A percentile compares a stretch with the other conserved stretches of the same genome.
Evolutionary conservation across 2,797 vertebrate genomes (phyloP).

Genomic region (Melanotaenia parkinsoni): DNA sequence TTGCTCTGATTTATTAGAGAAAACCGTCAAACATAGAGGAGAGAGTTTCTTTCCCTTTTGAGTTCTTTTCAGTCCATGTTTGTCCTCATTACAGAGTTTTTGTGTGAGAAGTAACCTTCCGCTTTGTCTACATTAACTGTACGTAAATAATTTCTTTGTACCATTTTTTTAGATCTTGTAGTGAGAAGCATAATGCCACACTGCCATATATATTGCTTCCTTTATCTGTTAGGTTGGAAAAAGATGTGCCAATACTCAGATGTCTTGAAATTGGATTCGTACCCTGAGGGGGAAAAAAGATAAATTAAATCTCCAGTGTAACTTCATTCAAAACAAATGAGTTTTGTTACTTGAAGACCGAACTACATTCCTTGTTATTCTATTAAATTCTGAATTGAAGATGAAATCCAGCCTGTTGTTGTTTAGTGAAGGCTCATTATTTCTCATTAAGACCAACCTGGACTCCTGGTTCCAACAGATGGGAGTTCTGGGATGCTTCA

Average conservation of each 20-base stretch:
- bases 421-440: conserved; percentile 77
- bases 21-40: conserved; percentile 26
- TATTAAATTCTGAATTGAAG: conserved; percentile 68
- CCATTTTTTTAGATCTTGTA: conserved; percentile 17
- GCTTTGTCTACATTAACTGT: conserved; percentile 1
- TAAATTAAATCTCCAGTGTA: conserved; percentile 9
- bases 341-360: conserved; percentile 42
- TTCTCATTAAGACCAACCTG: conserved; percentile 77
- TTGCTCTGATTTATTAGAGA: conserved; percentile 46
- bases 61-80: conserved; percentile 16
- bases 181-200: conserved; percentile 3
- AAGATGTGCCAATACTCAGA: conserved; percentile 26
- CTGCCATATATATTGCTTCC: neutral
- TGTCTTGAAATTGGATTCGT: conserved; percentile 9
- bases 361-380: conserved; percentile 33
- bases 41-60: conserved; percentile 13
- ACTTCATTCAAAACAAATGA: conserved; percentile 25
- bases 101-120: neutral
- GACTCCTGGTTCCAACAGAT: conserved; percentile 75
- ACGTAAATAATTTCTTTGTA: conserved; percentile 18
- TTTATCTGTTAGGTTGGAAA: neutral
- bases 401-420: conserved; percentile 74
- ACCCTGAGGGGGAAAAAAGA: neutral
- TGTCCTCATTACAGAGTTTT: conserved; percentile 19
- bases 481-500: conserved; percentile 65